Evolutionary conservation across 2,888 invertebrate species (phyloP).

Genomic region (Malacosoma neustria): DNA sequence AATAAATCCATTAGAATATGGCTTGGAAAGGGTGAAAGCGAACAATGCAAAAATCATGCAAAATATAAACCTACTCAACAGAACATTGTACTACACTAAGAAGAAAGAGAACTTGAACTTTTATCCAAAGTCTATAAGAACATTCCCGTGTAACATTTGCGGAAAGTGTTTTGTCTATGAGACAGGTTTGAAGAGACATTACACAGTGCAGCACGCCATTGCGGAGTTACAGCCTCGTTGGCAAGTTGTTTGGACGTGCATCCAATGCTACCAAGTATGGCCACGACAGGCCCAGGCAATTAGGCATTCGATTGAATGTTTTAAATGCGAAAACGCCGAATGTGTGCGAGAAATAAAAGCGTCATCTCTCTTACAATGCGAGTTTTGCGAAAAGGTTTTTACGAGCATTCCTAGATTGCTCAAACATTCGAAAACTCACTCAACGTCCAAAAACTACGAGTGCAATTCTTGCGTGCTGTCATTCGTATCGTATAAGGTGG

Average conservation of each 20-base stretch:
- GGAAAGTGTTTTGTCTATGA: slow-evolving; percentile 66
- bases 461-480: slow-evolving; percentile 68
- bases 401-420: slow-evolving; percentile 59
- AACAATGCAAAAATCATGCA: slow-evolving; percentile 67
- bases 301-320: slow-evolving; percentile 48
- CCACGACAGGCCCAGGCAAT: slow-evolving; percentile 49
- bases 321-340: slow-evolving; percentile 35
- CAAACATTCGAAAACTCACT: slow-evolving; percentile 67
- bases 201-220: slow-evolving; percentile 43
- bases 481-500: slow-evolving; percentile 50
- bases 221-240: slow-evolving; percentile 46
- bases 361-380: slow-evolving; percentile 58
- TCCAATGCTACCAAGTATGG: slow-evolving; percentile 67
- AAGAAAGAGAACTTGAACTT: slow-evolving; percentile 55
- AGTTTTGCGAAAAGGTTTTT: slow-evolving; percentile 65
- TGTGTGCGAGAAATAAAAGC: slow-evolving; percentile 57
- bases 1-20: slow-evolving; percentile 50
- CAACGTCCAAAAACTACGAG: slow-evolving; percentile 78
- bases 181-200: slow-evolving; percentile 57
- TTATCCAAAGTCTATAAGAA: slow-evolving; percentile 42
- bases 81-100: slow-evolving; percentile 58
- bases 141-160: slow-evolving; percentile 54
- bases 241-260: slow-evolving; percentile 67
- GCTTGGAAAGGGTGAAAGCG: slow-evolving; percentile 60
- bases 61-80: slow-evolving; percentile 62